Evolutionary conservation across 2,113 vertebrate species (phyloP), one percentile per base, ranked within the genome.

Genomic region (Syrrhaptes paradoxus): DNA sequence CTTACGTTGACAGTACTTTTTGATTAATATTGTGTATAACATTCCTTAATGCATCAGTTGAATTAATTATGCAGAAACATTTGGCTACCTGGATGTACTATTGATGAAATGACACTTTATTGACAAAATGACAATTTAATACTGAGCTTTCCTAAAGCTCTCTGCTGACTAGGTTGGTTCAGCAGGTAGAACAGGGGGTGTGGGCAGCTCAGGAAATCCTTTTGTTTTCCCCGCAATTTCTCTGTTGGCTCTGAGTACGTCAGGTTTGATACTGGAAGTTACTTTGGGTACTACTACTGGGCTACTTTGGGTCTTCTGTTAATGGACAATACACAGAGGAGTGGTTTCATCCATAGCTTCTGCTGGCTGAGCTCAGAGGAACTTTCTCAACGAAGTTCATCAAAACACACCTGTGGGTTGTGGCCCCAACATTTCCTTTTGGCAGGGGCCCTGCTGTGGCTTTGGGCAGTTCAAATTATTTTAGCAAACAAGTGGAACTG

Each of bases 41-140:
- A 93, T 96, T 97, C 79, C 96, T 95, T 97, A 98, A 97, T 98
- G 97, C 97, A 98, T 93, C 96, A 55, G 90, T 94, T 93, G 87
- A 97, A 98, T 98, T 98, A 97, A 98, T 97, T 98, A 97, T 96
- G 97, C 95, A 96, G 97, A 98, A 95, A 96, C 90, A 96, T 96
- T 97, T 91, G 89, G 91, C 90, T 90, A 43, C 93, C 66, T 66
- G 28, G 94, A 93, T 1, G 1, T 95, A 59, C 83, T 93, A 98
- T 97, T 97, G 98, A 98, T 96, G 93, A 97, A 98, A 97, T 94
- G 93, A 94, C 93, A 28, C 97, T 97, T 97, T 97, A 98, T 97
- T 97, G 98, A 98, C 96, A 28, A 98, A 98, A 98, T 94, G 94
- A 97, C 95, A 96, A 54, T 97, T 96, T 97, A 96, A 98, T 98